Evolutionary conservation across 2,888 invertebrate species (phyloP).

Genomic region (Nebria brevicollis): DNA sequence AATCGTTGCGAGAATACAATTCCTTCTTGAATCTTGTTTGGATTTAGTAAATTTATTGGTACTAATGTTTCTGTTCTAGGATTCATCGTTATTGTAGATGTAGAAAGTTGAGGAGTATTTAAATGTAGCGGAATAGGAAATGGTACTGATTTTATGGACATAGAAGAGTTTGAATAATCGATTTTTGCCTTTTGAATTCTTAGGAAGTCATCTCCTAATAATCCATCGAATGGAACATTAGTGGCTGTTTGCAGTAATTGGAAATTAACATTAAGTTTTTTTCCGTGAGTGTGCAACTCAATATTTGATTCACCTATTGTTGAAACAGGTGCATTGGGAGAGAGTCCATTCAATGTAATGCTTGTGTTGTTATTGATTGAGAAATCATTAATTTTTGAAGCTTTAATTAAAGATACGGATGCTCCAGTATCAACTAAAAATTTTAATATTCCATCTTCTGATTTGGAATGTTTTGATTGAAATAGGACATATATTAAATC

Average conservation of each 20-base stretch:
- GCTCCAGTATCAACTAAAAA: slow-evolving; percentile 28
- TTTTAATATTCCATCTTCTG: slow-evolving; percentile 15
- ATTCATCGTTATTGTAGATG: background rate
- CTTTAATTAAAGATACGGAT: slow-evolving; percentile 25
- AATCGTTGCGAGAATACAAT: background rate
- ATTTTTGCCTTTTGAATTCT: background rate
- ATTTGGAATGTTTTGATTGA: slow-evolving; percentile 14
- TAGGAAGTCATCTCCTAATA: slow-evolving; percentile 5
- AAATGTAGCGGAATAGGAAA: too few relatives aligned
- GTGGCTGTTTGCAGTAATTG: too few relatives aligned
- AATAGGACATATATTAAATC: slow-evolving; percentile 26
- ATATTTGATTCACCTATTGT: slow-evolving; percentile 7
- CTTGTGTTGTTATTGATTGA: background rate
- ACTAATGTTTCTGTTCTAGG: slow-evolving; percentile 1
- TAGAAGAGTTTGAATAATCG: too few relatives aligned
- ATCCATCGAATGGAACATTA: slow-evolving; percentile 14
- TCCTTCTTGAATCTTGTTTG: background rate
- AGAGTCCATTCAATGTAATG: slow-evolving; percentile 19
- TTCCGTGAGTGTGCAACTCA: background rate
- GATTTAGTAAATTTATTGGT: slow-evolving; percentile 9
- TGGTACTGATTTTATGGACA: too few relatives aligned
- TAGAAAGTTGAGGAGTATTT: background rate
- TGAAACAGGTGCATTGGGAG: background rate
- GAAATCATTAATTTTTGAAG: slow-evolving; percentile 6
- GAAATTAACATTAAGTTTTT: too few relatives aligned